Conservation (phyloP, 2,113 vertebrate species). For the Lampris megalopsis region DNA sequence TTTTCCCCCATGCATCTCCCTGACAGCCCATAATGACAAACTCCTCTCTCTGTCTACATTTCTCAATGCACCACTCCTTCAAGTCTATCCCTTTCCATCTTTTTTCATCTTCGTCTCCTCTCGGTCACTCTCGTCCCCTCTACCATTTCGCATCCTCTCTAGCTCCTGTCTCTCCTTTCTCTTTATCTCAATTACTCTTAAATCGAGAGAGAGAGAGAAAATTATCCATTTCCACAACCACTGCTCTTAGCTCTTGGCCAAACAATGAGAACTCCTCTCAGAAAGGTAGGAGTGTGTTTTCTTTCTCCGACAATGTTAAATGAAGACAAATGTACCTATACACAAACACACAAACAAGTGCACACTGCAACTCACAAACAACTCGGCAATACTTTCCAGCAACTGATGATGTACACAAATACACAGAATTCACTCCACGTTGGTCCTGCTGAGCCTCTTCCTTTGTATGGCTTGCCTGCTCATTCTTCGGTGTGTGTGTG, state of each 20-base stretch:
- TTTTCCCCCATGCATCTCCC: constrained; percentile 37
- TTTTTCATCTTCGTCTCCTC: background rate
- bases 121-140: background rate
- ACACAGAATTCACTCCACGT: background rate
- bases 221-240: constrained; percentile 27
- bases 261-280: constrained; percentile 10
- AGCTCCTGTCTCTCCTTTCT: background rate
- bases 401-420: constrained; percentile 16
- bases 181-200: background rate
- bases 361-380: constrained; percentile 8
- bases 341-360: constrained; percentile 7
- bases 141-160: background rate
- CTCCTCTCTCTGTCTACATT: background rate
- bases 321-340: constrained; percentile 6
- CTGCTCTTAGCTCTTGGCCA: constrained; percentile 34
- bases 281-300: background rate
- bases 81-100: constrained; percentile 7
- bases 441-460: constrained; percentile 3
- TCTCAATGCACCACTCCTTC: background rate
- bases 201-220: constrained; percentile 2
- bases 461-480: constrained; percentile 34
- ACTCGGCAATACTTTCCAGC: background rate
- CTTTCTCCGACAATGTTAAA: background rate
- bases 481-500: constrained; percentile 42
- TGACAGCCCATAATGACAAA: constrained; percentile 50